Evolutionary conservation across 92 coral and sea anemone species (phyloP), one percentile per base, ranked within the genome.

Genomic region (Heliopora coerulea): DNA sequence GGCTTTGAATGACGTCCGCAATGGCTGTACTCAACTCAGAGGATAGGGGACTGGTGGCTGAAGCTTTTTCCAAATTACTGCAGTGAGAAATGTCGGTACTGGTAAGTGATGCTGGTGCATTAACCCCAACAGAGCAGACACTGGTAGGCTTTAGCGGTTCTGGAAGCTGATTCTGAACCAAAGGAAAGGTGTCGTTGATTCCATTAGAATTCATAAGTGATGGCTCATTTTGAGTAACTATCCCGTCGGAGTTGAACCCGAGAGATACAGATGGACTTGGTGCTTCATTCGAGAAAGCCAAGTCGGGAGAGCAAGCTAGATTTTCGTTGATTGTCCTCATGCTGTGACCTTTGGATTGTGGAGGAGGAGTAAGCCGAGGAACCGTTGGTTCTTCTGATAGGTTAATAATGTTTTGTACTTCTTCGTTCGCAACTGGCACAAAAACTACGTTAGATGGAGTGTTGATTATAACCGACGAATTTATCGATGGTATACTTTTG

Each of bases 1-100:
- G 77, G 26, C 77, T 70, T 33, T 70, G 77, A 19, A 70, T 70
- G 63, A 70, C 77, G 49, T 70, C 77, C 29, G 77, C 77, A 37
- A 70, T 70, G 58, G 54, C 77, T 10, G 77, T 70, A 58, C 77
- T 70, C 40, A 70, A 54, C 60, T 70, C 63, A 52, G 60, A 70
- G 12, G 77, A 70, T 13, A 70, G 42, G 2, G 77, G 77, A 28
- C 77, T 70, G 7, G 77, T 17, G 13, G 62, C 77, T 1, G 62
- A 39, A 8, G 77, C 30, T 17, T 56, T 56, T 23, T 56, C 61
- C 33, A 56, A 28, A 56, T 14, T 56, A 23, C 31, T 4, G 15
- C 30, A 46, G 52, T 2, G 42, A 37, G 42, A 2, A 46, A 46
- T n/a, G 14, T 46, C 52, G 7, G 52, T 15, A 15, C 52, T 15